Evolutionary conservation across 2,888 invertebrate species (phyloP), one percentile per base, ranked within the genome.

Genomic region (Cryptosula pallasiana): DNA sequence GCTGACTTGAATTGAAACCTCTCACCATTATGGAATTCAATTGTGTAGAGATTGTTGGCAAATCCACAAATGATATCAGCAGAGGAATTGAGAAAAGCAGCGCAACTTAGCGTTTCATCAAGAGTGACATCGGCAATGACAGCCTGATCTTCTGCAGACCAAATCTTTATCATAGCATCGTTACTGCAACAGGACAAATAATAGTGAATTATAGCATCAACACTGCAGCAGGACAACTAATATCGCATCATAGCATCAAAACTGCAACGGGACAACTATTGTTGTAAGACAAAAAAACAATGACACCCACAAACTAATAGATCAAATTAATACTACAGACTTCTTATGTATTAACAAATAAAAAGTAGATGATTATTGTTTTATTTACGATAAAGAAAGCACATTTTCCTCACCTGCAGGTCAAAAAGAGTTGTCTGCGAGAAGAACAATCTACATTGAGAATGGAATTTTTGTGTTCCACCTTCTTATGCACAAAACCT

Each of bases 121-220:
- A 72, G 45, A 20, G 54, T 72, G 20, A 72, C 32, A 20, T 72
- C 72, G n/a, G 71, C 71, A 9, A 72, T 57, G 25, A 71, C 45
- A 70, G n/a, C 9, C 25, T 70, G 36, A 54, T 36, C 55, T 70
- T 32, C 32, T 3, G 32, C 71, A 29, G 71, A 25, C 75, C 75
- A 75, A n/a, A 75, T 72, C 45, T 75, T 75, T 16, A 75, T 75
- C 27, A 63, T 35, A 16, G 73, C 72, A 55, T 74, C 73, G 34
- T 34, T 32, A 55, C 74, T 74, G 69, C 5, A 45, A 45, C 45
- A 5, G n/a, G n/a, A n/a, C n/a, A n/a, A n/a, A n/a, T n/a, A n/a
- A n/a, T n/a, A n/a, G n/a, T n/a, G n/a, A n/a, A n/a, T n/a, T n/a
- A n/a, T n/a, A n/a, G n/a, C n/a, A n/a, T n/a, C n/a, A n/a, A n/a